Base-by-base conservation (phyloP, 1,140 invertebrate genomes). In the Thaumetopoea pityocampa region DNA sequence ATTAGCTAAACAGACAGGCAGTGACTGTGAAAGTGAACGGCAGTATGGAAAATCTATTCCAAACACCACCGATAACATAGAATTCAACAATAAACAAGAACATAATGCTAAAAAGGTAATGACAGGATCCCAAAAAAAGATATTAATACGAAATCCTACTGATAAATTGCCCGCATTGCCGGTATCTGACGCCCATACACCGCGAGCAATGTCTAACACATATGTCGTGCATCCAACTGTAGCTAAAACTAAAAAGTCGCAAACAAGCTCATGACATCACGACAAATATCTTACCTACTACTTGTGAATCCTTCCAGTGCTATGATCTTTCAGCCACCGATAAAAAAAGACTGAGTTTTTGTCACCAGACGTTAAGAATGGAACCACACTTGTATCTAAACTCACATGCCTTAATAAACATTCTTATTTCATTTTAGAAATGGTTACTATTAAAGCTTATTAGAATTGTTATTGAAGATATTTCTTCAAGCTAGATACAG, bases 1-100 rank as follows among this genome's bases (percentile, higher is more conserved):
- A 69, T 89, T 90, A 68, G 88, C 46, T 47, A 77, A 72, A 68
- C 67, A 70, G 44, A 60, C 68, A 56, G 49, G 49, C 48, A 79
- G 63, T 68, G 77, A 83, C 54, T 73, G 68, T 77, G 77, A 82
- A 69, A 77, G 63, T 74, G 77, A 84, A 59, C 67, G 62, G 35
- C 80, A 70, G 55, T 62, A 60, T 67, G 56, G 49, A 18, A 83
- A 81, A 59, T 52, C 63, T 49, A 49, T 67, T 59, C 49, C 60
- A 61, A 73, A 67, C 66, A 68, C 78, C 71, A 79, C 76, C 73
- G 77, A 84, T 62, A 77, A 38, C 32, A 18, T 79, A 81, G 73
- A 84, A 62, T 8, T 60, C 71, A 81, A 73, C 59, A 71, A 47
- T 71, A 80, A 74, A 70, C 63, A 64, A 57, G 76, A 81, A 40